Evolutionary conservation across 2,797 vertebrate species (phyloP).

Genomic region (Enteromius paludinosus): DNA sequence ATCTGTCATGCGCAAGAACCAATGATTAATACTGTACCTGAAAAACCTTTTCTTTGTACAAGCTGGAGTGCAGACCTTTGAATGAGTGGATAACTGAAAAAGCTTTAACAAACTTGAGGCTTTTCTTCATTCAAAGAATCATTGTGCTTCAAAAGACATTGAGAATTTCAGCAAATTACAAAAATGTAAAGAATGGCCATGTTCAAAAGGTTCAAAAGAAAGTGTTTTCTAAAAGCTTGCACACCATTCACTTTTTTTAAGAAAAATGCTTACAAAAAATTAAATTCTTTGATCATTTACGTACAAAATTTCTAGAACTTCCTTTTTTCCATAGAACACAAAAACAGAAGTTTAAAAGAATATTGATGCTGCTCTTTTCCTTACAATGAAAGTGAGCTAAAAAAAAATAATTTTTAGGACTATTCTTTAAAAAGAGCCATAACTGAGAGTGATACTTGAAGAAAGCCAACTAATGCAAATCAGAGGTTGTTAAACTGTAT

Average conservation of each 20-base stretch:
- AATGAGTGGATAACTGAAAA: neutral
- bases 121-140: neutral
- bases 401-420: neutral
- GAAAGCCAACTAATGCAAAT: neutral
- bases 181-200: slow-evolving; percentile 4
- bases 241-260: neutral
- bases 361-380: neutral
- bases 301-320: neutral
- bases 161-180: neutral
- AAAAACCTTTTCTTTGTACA: neutral
- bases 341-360: neutral
- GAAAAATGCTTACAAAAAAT: neutral
- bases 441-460: neutral
- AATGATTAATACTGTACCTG: neutral
- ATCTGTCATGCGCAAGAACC: neutral
- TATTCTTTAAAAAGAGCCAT: neutral
- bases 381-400: neutral
- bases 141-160: neutral
- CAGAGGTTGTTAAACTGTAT: neutral
- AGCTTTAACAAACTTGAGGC: neutral
- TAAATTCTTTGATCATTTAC: neutral
- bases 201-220: neutral
- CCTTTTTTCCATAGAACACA: neutral
- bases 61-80: neutral
- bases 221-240: neutral